Evolutionary conservation across 2,888 invertebrate genomes (phyloP), one percentile per base, ranked within the genome.

Genomic region (Cerastis rubricosa): DNA sequence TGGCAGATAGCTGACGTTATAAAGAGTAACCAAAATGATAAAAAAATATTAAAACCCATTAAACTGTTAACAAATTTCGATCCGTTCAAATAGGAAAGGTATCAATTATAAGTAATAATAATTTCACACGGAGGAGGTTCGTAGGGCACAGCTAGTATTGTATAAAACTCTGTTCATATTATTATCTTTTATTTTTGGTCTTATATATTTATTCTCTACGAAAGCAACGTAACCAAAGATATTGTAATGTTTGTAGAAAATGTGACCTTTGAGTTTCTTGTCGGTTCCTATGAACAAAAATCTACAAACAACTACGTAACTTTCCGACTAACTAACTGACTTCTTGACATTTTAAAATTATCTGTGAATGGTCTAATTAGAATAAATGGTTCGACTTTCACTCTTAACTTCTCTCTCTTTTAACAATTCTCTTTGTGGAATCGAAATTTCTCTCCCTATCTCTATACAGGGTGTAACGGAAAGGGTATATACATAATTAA

Each of bases 361-460:
- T 77, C 79, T 77, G 47, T 54, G 51, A 77, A 77, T 63, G 14
- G 63, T 63, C 19, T 77, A 77, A 77, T 77, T 77, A 77, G 69
- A 78, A 78, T 71, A 45, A 77, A 77, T 78, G 70, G 22, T 78
- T 69, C 29, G 5, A 40, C 11, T 78, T 78, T 68, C 7, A 47
- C 2, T 63, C 68, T 29, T n/a, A n/a, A n/a, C n/a, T n/a, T n/a
- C n/a, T n/a, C n/a, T n/a, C n/a, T n/a, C n/a, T 78, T 76, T 63
- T 47, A 68, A 69, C 17, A 76, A 29, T 59, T 7, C 14, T 40
- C 43, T 65, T 19, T 11, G 47, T 59, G 19, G 25, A 76, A 66
- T 49, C 35, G 2, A 35, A 35, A 35, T 35, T 1, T 35, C 35
- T 35, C 35, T 35, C 3, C 35, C 9, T 54, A 40, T 7, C 25